Evolutionary conservation across 2,113 vertebrate genomes (phyloP), one percentile per base, ranked within the genome.

Genomic region (Marmota monax): DNA sequence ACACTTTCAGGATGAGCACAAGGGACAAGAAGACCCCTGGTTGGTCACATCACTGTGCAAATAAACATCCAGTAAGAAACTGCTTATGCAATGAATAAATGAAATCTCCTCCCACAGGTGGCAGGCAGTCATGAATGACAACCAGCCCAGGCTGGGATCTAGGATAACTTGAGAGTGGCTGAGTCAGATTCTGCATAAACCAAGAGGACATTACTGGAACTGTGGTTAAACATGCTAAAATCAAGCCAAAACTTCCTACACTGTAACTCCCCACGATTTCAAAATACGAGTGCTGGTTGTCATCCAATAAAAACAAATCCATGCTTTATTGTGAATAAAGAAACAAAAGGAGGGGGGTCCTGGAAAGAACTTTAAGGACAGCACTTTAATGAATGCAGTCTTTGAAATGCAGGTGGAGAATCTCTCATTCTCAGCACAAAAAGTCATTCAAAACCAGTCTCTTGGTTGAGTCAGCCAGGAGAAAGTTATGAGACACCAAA

Each of bases 191-290:
- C 80, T 29, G 72, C 10, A 1, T 96, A 96, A 94, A 95, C 5
- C 37, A 83, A 18, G 76, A 94, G 29, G 29, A 87, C 84, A 93
- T 93, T 22, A 88, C 96, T 94, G 4, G 96, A 97, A 97, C 96
- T 86, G 96, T 98, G 98, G 98, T 94, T 53, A 96, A 96, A 32
- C 58, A 45, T 58, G 96, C 96, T 51, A 98, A 98, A 98, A 98
- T 97, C 98, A 97, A 98, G 97, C 93, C 96, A 53, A 67, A 78
- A 0, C 70, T 85, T 96, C 97, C 96, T 83, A 10, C 39, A n/a
- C 77, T 61, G 4, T 16, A 82, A 84, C 85, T 45, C 74, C 80
- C 84, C 84, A 45, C 58, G 51, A 77, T 90, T 88, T 90, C 95
- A 93, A 95, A 92, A 85, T 48, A 83, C 1, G 90, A 93, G 51